Evolutionary conservation across 2,888 invertebrate species (phyloP), one percentile per base, ranked within the genome.

Genomic region (Andrena bicolor): DNA sequence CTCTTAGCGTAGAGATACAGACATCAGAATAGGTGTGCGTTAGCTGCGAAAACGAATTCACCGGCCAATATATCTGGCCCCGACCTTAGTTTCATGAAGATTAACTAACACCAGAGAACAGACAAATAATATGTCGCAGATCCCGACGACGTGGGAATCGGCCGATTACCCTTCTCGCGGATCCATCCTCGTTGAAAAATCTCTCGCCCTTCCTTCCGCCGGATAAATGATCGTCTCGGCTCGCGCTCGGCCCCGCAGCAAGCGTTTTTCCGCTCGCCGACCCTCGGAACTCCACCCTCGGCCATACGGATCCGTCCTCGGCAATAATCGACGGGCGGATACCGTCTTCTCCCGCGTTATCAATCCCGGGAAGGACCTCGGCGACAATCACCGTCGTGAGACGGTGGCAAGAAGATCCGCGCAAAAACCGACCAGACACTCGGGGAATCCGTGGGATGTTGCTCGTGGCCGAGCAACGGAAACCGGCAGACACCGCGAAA

Each of bases 271-370:
- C 73, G 63, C 23, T 10, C 61, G 63, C 10, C 32, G 41, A 56
- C 56, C 56, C 64, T 51, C 58, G 10, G 23, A 70, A 51, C 51
- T 26, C 32, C 26, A 53, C 56, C 71, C 35, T 56, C 63, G 35
- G 16, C 60, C 77, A 41, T 71, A 71, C 80, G 76, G 66, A 79
- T 78, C 75, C 74, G 77, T 80, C 73, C 63, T 60, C 64, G 78
- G 74, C 78, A 75, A 87, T 83, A 85, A 87, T 89, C 87, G 86
- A 81, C 86, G 73, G 75, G 70, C 76, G 84, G 68, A 84, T 79
- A 79, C 32, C 85, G 51, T 16, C 64, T 76, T 65, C 79, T 75
- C 76, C 28, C 53, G 76, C 83, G 80, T 83, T 82, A 86, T 88
- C 86, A 82, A 83, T 88, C 86, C 23, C 72, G 58, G 51, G 66